Evolutionary conservation across 2,797 vertebrate species (phyloP).

Genomic region (Epinephelus malabaricus): DNA sequence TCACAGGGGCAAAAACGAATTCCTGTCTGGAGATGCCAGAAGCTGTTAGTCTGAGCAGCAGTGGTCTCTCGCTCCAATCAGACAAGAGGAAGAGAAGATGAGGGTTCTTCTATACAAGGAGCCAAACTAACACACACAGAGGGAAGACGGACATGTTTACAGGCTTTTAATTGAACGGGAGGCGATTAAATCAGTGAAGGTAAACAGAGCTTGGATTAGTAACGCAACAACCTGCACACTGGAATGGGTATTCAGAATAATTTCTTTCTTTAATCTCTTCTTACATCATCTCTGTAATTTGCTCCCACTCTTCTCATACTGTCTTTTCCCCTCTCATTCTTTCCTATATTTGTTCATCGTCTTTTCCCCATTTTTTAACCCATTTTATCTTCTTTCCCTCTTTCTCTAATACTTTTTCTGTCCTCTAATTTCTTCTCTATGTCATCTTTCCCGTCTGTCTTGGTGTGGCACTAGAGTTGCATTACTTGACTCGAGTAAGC

Average conservation of each 20-base stretch:
- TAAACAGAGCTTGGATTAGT: slow-evolving; percentile 49
- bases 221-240: slow-evolving; percentile 34
- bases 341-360: slow-evolving; percentile 9
- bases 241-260: background rate
- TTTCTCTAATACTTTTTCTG: too few relatives aligned
- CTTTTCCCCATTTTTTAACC: background rate
- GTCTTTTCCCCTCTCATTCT: background rate
- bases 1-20: slow-evolving; percentile 76
- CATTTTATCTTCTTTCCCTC: too few relatives aligned
- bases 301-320: background rate
- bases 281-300: background rate
- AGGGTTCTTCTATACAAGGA: slow-evolving; percentile 47
- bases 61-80: slow-evolving; percentile 42
- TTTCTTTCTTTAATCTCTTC: background rate
- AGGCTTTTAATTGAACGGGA: slow-evolving; percentile 49
- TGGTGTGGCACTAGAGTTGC: too few relatives aligned
- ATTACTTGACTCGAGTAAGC: too few relatives aligned
- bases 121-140: slow-evolving; percentile 28
- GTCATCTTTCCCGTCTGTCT: too few relatives aligned
- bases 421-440: too few relatives aligned
- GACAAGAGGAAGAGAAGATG: slow-evolving; percentile 53
- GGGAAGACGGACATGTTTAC: slow-evolving; percentile 32
- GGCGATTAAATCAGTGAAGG: slow-evolving; percentile 53
- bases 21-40: slow-evolving; percentile 82
- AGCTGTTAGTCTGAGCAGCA: slow-evolving; percentile 75